Evolutionary conservation across 37 sponge, comb jelly and placozoan species (phyloP), one percentile per base, ranked within the genome.

Genomic region (Mnemiopsis leidyi): DNA sequence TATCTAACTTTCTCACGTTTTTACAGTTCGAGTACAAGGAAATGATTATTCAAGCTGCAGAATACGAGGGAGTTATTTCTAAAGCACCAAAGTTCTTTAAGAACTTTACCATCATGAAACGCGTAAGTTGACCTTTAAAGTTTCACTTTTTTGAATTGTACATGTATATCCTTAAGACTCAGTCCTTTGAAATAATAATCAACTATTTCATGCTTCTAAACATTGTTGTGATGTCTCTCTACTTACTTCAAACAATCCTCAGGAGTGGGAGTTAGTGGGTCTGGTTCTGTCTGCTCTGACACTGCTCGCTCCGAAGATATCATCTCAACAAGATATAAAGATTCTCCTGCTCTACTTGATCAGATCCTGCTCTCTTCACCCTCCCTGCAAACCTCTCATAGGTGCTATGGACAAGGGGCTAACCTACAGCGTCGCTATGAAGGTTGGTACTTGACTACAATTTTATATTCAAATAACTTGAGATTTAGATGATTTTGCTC

Each of bases 191-290:
- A n/a, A n/a, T n/a, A n/a, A n/a, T n/a, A n/a, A n/a, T n/a, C n/a
- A n/a, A n/a, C n/a, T n/a, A n/a, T n/a, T n/a, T n/a, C n/a, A n/a
- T n/a, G n/a, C n/a, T n/a, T n/a, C n/a, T n/a, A n/a, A n/a, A n/a
- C n/a, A n/a, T n/a, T n/a, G n/a, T n/a, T n/a, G n/a, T n/a, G n/a
- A n/a, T n/a, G n/a, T n/a, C n/a, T n/a, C n/a, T n/a, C n/a, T n/a
- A n/a, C n/a, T n/a, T n/a, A n/a, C n/a, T n/a, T 48, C 61, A 48
- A 48, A 18, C 5, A 48, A 48, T 48, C 2, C 33, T 28, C 79
- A 77, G 61, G 90, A 85, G 90, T 85, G 90, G 90, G 90, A 85
- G 90, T 39, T 39, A 61, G 90, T 85, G 0, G 90, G 90, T 9
- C n/a, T 85, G 40, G 61, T 85, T 61, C 61, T 85, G 0, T 25